These are phyloP conservation scores for Panagrolaimus sp. DNA, from an alignment of 1,140 invertebrate genomes.

Conservation along the genomic window DNA sequence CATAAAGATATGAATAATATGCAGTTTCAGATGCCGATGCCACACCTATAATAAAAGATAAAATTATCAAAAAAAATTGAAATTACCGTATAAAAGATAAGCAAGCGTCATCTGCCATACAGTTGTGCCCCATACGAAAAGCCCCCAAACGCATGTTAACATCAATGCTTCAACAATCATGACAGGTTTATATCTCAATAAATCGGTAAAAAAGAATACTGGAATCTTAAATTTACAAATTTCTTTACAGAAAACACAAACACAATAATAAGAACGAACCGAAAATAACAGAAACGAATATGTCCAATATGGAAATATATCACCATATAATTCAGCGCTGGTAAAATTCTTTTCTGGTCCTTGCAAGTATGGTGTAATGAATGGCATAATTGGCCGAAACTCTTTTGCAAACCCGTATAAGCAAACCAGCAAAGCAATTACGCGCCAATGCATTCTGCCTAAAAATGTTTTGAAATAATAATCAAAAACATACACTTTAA, in stretches of 20 bases:
- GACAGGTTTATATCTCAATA: constrained; percentile 77
- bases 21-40: constrained; percentile 82
- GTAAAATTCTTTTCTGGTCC: constrained; percentile 70
- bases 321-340: constrained; percentile 60
- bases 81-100: constrained; percentile 42
- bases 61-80: no score
- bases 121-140: constrained; percentile 65
- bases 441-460: constrained; percentile 23
- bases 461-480: no score
- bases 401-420: constrained; percentile 76
- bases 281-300: constrained; percentile 73
- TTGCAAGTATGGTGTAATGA: constrained; percentile 72
- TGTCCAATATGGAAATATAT: constrained; percentile 75
- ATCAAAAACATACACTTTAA: no score
- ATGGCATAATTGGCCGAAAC: constrained; percentile 76
- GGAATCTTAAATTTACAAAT: constrained; percentile 57
- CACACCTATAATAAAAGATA: constrained; percentile 64
- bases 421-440: constrained; percentile 68
- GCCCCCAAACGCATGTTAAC: constrained; percentile 69
- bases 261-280: constrained; percentile 56
- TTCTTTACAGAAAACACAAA: constrained; percentile 15
- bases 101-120: constrained; percentile 53
- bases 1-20: constrained; percentile 87
- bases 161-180: constrained; percentile 70
- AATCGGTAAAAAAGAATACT: constrained; percentile 77